Base-by-base conservation (phyloP, 2,797 vertebrate species). In the Pteropus rufus region DNA sequence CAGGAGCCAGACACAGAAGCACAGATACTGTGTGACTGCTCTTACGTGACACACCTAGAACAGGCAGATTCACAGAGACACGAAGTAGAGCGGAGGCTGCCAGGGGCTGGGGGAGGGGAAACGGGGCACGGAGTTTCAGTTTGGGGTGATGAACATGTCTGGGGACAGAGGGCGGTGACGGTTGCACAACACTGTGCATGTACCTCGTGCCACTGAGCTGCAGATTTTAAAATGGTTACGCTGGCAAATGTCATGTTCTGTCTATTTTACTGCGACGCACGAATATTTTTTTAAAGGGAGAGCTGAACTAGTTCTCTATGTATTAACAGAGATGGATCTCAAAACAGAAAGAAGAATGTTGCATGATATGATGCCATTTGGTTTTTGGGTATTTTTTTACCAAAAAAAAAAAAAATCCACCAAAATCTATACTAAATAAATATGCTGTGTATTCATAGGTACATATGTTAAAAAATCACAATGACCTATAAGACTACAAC, bases 101-200 rank as follows among this genome's bases (percentile, higher is more conserved):
- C 7, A 2, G 16, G 26, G 34, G 0, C 6, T 8, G 34, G 41
- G 64, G 15, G 0, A 9, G 41, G 69, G 84, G 29, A 49, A 31
- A 19, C 0, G 0, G 67, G 44, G 12, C 11, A 24, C 67, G 9
- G 52, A 24, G 41, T 52, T 34, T 56, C 62, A 0, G 29, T 44
- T 7, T 4, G 3, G 39, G 60, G 26, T 44, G 46, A 34, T 3
- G 52, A 41, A 11, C 31, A 9, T 0, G 16, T n/a, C 65, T 54
- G 29, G 26, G 44, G 79, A 52, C 31, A 29, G 73, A 29, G 10
- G 41, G 8, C n/a, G 26, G 49, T 26, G 46, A 31, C 1, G 39
- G 7, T 11, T 4, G 49, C 24, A 10, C 26, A 6, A 5, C 19
- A 10, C 2, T 7, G 11, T 1, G 5, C 21, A 11, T 7, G 60